Evolutionary conservation across 2,113 vertebrate species (phyloP).

Genomic region (Periophthalmus modestus): DNA sequence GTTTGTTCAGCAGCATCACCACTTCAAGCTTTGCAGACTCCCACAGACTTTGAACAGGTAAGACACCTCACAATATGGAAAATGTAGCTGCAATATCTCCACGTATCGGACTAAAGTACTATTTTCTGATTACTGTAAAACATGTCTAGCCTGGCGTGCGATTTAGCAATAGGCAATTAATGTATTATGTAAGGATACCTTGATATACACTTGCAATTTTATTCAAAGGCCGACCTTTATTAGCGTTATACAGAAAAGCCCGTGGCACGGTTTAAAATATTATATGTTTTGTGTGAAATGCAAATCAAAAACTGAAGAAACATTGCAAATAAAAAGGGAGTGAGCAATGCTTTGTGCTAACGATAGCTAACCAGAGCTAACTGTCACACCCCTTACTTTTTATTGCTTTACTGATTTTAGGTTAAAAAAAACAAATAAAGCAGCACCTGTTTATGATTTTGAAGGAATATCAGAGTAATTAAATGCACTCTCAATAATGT

Average conservation of each 20-base stretch:
- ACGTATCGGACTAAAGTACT: not conserved
- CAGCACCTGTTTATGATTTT: not conserved
- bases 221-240: slow-evolving; percentile 2
- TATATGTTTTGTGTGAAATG: not conserved
- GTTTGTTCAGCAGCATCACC: slow-evolving; percentile 41
- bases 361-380: not conserved
- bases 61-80: not conserved
- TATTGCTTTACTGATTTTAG: not conserved
- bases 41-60: slow-evolving; percentile 42
- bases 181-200: slow-evolving; percentile 52
- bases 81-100: not conserved
- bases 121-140: not conserved
- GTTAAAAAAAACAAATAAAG: not conserved
- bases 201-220: slow-evolving; percentile 20
- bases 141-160: slow-evolving; percentile 14
- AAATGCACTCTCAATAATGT: not conserved
- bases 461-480: not conserved
- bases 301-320: not conserved
- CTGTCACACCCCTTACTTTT: slow-evolving; percentile 20
- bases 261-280: not conserved
- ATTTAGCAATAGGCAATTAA: slow-evolving; percentile 26
- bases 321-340: not conserved
- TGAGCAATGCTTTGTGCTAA: too few species aligned
- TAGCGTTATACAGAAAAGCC: not conserved
- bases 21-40: slow-evolving; percentile 23